Conservation (phyloP, 1,140 invertebrate species). For the Cotesia glomerata region DNA sequence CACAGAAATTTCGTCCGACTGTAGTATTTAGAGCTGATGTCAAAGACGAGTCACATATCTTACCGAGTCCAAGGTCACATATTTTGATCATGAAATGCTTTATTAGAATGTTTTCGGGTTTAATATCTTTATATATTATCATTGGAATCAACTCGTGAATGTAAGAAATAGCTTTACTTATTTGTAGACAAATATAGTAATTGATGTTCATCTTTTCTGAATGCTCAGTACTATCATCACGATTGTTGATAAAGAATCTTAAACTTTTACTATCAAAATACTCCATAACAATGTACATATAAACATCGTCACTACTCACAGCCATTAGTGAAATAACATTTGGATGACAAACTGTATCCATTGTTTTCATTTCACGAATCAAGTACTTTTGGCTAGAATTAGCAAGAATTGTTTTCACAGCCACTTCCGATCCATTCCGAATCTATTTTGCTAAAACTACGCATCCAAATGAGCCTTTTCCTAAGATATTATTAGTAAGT, state of each 20-base stretch:
- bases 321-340: slow-evolving; percentile 16
- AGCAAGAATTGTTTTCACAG: not conserved
- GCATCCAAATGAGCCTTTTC: not conserved
- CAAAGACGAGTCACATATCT: not conserved
- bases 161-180: slow-evolving; percentile 12
- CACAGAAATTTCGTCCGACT: not conserved
- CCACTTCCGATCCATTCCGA: not conserved
- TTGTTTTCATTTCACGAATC: not conserved
- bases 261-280: slow-evolving; percentile 15
- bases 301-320: not conserved
- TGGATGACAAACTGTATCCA: not conserved
- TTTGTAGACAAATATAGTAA: slow-evolving; percentile 7
- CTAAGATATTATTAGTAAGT: not conserved
- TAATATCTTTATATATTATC: slow-evolving; percentile 23
- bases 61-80: slow-evolving; percentile 22
- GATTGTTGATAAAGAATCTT: not conserved
- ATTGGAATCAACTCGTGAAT: not conserved
- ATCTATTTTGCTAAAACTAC: not conserved
- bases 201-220: not conserved
- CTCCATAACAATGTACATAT: slow-evolving; percentile 11
- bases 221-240: not conserved
- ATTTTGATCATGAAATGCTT: slow-evolving; percentile 2
- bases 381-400: not conserved
- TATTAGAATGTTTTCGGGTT: slow-evolving; percentile 20
- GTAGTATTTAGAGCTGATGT: slow-evolving; percentile 4